Percentiles rank a stretch among this genome's conserved stretches.
Evolutionary conservation across 1,140 invertebrate genomes (phyloP).

Genomic region (Oppia nitens): DNA sequence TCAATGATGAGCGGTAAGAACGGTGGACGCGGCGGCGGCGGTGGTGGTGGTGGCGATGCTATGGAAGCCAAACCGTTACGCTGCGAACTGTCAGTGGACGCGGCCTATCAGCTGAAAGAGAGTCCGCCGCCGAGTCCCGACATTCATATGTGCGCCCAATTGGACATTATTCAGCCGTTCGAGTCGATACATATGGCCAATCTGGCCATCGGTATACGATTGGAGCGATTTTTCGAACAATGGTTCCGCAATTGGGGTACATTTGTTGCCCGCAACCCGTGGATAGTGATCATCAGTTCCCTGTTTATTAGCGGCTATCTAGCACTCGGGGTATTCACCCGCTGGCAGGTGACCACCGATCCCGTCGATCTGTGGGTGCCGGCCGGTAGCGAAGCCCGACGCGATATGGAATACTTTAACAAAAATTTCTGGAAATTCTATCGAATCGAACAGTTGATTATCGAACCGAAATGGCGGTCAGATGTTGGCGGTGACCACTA

Average conservation of each 20-base stretch:
- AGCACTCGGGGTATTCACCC: constrained; percentile 37
- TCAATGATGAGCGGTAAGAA: neutral
- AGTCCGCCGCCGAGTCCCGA: neutral
- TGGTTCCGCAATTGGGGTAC: constrained; percentile 63
- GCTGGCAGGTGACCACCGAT: constrained; percentile 65
- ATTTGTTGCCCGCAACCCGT: constrained; percentile 59
- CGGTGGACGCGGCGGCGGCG: too few species aligned
- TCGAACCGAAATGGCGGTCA: constrained; percentile 28
- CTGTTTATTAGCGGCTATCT: constrained; percentile 40
- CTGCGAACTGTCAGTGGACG: neutral
- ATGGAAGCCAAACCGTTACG: neutral
- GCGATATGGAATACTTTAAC: constrained; percentile 81
- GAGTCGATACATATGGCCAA: constrained; percentile 8
- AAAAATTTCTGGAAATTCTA: constrained; percentile 72
- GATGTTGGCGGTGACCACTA: constrained; percentile 9
- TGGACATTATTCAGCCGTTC: constrained; percentile 11
- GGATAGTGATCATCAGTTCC: constrained; percentile 54
- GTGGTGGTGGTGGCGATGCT: neutral
- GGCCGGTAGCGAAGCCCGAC: constrained; percentile 57
- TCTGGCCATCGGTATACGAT: constrained; percentile 43
- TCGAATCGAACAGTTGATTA: constrained; percentile 75
- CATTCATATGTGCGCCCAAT: neutral
- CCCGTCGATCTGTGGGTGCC: constrained; percentile 95
- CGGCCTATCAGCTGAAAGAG: neutral
- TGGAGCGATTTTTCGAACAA: constrained; percentile 53